phyloP scores from a whole-genome alignment of 1,140 invertebrate species.

The Notospermus geniculatus region DNA sequence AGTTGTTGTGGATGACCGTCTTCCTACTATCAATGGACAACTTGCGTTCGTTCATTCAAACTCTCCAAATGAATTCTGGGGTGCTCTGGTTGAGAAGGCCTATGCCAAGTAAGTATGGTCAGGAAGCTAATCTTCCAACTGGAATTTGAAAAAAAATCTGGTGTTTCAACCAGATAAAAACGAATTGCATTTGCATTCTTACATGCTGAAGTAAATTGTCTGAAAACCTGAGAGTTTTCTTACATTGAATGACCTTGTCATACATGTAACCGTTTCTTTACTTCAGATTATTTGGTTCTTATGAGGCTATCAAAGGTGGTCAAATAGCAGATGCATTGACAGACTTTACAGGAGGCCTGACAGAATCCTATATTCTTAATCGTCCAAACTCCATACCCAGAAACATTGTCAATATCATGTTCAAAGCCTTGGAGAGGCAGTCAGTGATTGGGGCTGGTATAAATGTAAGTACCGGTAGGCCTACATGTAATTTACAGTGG shows the following conservation, averaged over 20 bases:
- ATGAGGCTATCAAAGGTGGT: slow-evolving; percentile 44
- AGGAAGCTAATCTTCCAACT: no score
- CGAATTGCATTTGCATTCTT: no score
- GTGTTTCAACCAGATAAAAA: no score
- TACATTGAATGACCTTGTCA: no score
- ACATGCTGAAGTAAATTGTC: background rate
- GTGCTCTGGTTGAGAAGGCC: slow-evolving; percentile 77
- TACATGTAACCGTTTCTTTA: no score
- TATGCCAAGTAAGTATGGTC: slow-evolving; percentile 71
- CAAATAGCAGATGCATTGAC: slow-evolving; percentile 39
- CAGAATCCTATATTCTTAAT: slow-evolving; percentile 36
- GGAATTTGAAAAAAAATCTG: no score
- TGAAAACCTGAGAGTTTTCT: no score
- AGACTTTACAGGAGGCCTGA: slow-evolving; percentile 43
- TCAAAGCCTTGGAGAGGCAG: slow-evolving; percentile 41
- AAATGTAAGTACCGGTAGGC: slow-evolving; percentile 31
- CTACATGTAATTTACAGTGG: no score
- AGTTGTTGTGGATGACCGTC: slow-evolving; percentile 72
- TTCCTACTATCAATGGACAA: slow-evolving; percentile 66
- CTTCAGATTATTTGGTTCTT: slow-evolving; percentile 44
- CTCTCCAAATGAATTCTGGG: slow-evolving; percentile 75
- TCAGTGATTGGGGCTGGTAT: slow-evolving; percentile 44
- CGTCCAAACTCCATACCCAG: slow-evolving; percentile 31
- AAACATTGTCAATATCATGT: slow-evolving; percentile 45
- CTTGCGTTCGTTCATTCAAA: slow-evolving; percentile 68